Conservation (phyloP, 2,888 invertebrate genomes). For the Polydrusus cervinus region DNA sequence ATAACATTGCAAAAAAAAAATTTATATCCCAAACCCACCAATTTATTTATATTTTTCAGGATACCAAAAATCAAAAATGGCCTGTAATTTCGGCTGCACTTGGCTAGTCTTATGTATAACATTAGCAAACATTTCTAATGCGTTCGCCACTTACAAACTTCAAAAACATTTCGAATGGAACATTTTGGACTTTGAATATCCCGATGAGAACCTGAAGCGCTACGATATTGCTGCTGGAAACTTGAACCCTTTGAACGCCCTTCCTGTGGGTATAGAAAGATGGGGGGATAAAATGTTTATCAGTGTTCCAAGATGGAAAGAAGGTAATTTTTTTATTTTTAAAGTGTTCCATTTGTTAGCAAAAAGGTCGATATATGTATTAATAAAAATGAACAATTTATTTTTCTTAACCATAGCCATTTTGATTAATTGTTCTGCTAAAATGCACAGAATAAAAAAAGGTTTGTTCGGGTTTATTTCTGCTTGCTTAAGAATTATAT, state of each 20-base stretch:
- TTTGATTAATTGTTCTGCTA: no score
- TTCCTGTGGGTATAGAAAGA: slow-evolving; percentile 88
- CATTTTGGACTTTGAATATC: slow-evolving; percentile 84
- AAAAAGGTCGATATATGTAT: no score
- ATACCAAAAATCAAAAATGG: neutral
- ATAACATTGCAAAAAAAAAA: no score
- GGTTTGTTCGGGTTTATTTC: no score
- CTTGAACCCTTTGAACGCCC: slow-evolving; percentile 83
- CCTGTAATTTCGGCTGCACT: neutral
- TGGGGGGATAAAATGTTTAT: slow-evolving; percentile 89
- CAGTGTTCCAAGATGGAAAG: slow-evolving; percentile 86
- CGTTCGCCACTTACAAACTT: slow-evolving; percentile 41
- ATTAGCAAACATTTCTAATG: neutral
- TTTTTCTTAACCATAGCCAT: no score
- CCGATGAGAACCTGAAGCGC: slow-evolving; percentile 76
- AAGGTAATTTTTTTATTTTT: slow-evolving; percentile 74
- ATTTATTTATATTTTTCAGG: neutral
- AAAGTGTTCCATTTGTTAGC: no score
- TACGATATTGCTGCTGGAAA: slow-evolving; percentile 79
- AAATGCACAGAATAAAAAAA: no score
- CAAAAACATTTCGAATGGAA: slow-evolving; percentile 79
- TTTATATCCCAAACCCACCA: no score
- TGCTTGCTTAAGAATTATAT: no score
- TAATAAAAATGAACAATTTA: no score
- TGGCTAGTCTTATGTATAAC: neutral